Conservation (phyloP, 2,797 vertebrate genomes). For the Gymnodraco acuticeps region DNA sequence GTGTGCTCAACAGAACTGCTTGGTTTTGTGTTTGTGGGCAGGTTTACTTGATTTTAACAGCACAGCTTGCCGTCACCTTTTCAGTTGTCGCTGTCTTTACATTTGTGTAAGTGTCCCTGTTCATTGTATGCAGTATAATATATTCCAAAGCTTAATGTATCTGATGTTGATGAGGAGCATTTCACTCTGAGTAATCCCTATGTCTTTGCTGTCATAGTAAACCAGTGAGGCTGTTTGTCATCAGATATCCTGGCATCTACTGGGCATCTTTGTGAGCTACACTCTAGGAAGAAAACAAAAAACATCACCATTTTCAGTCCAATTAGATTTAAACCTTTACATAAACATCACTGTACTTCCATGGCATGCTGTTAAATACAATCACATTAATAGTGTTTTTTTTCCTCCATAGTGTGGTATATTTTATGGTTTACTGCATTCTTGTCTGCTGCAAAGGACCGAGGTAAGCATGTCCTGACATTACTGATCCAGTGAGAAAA, state of each 20-base stretch:
- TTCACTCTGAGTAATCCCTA: conserved; percentile 16
- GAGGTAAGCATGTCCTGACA: conserved; percentile 84
- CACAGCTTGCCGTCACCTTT: conserved; percentile 90
- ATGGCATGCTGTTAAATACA: neutral
- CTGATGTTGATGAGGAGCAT: neutral
- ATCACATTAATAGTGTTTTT: conserved; percentile 16
- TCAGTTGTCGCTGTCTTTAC: conserved; percentile 91
- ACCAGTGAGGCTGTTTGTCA: conserved; percentile 87
- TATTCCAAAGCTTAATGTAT: neutral
- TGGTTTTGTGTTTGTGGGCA: conserved; percentile 68
- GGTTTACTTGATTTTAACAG: conserved; percentile 93
- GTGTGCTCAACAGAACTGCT: conserved; percentile 19
- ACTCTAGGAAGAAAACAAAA: neutral
- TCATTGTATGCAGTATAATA: conserved; percentile 1
- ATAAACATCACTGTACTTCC: too few species aligned
- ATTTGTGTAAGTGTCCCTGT: conserved; percentile 89
- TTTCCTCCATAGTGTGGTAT: conserved; percentile 86
- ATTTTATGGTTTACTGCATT: conserved; percentile 89
- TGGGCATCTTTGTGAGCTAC: conserved; percentile 93
- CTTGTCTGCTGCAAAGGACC: conserved; percentile 92
- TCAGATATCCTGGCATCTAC: conserved; percentile 85
- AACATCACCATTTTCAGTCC: neutral
- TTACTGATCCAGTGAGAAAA: neutral
- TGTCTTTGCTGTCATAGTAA: conserved; percentile 77
- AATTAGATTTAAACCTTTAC: neutral